Conservation (phyloP, 2,797 vertebrate species). For the Paramormyrops hopkinsi region DNA sequence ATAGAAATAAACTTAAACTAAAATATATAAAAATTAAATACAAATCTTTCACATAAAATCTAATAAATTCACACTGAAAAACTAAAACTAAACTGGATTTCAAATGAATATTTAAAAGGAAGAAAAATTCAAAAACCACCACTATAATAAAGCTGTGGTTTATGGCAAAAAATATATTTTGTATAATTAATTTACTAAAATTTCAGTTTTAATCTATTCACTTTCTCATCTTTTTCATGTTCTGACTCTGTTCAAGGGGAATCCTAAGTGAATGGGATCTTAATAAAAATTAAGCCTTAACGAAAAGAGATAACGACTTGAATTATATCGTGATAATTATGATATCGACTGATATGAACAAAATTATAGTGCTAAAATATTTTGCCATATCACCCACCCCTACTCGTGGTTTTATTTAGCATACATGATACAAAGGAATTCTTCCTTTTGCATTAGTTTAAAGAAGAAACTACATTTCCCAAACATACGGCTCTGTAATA, state of each 20-base stretch:
- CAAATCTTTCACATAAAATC: neutral
- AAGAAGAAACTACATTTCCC: neutral
- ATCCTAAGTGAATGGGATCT: neutral
- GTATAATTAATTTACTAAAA: neutral
- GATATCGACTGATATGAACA: neutral
- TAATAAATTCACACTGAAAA: neutral
- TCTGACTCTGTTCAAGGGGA: neutral
- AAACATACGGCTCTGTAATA: neutral
- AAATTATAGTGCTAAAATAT: neutral
- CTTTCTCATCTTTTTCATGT: neutral
- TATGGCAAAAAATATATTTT: neutral
- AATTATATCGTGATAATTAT: neutral
- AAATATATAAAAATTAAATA: neutral
- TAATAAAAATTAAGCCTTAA: neutral
- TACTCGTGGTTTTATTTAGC: neutral
- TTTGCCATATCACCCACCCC: neutral
- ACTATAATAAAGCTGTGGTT: neutral
- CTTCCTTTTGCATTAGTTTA: neutral
- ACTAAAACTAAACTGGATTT: neutral
- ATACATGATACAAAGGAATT: neutral
- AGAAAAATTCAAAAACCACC: neutral
- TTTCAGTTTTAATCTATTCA: neutral
- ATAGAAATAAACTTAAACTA: neutral
- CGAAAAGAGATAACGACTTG: neutral
- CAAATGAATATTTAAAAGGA: neutral